A percentile compares a stretch with the other conserved stretches of the same genome.
These are phyloP conservation scores for Tipula confusa DNA, from an alignment of 2,888 invertebrate species.

Conservation along the genomic window DNA sequence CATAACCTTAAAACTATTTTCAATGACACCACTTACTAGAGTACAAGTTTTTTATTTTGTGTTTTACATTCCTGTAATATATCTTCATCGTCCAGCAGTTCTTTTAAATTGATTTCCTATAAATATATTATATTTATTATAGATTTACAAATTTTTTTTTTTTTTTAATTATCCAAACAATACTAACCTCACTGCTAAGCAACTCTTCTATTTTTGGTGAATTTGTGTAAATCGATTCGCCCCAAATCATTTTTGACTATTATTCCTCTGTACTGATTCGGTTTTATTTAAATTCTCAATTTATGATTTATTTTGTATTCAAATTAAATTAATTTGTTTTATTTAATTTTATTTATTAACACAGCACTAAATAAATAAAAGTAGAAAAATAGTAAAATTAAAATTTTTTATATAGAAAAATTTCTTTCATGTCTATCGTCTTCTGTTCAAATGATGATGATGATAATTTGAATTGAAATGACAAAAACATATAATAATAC, in stretches of 20 bases:
- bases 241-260: constrained; percentile 48
- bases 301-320: constrained; percentile 31
- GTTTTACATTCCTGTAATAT: constrained; percentile 93
- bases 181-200: constrained; percentile 48
- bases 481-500: not conserved
- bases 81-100: constrained; percentile 91
- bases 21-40: constrained; percentile 71
- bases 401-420: not conserved
- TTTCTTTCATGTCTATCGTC: not conserved
- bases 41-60: constrained; percentile 83
- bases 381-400: not conserved
- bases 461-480: not conserved
- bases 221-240: constrained; percentile 50
- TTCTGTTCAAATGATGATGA: not conserved
- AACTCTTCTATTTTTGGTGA: constrained; percentile 50
- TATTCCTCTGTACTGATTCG: constrained; percentile 30
- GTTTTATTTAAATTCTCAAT: constrained; percentile 33
- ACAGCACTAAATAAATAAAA: constrained; percentile 38
- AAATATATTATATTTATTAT: constrained; percentile 42
- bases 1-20: not conserved
- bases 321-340: constrained; percentile 37
- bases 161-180: constrained; percentile 15
- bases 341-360: constrained; percentile 36
- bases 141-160: too few relatives aligned
- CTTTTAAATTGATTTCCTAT: constrained; percentile 84